Percentiles rank a stretch among this genome's conserved stretches.
phyloP scores from a whole-genome alignment of 2,888 invertebrate genomes.

The Melanophora roralis region DNA sequence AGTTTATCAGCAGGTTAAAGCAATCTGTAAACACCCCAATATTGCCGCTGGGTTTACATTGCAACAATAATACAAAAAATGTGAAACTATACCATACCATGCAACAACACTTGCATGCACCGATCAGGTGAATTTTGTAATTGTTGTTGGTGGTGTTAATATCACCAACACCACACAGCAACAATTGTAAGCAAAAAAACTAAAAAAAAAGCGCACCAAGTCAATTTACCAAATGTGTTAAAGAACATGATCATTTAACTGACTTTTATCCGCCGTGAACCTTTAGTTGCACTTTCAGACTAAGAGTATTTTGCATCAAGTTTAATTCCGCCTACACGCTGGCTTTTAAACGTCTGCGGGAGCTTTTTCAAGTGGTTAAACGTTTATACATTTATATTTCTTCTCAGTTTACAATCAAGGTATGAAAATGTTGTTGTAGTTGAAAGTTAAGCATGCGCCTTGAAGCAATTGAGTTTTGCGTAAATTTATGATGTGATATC shows the following conservation, averaged over 20 bases:
- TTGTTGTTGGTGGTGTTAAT: constrained; percentile 56
- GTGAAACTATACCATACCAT: constrained; percentile 8
- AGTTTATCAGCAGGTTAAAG: constrained; percentile 61
- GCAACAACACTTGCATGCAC: constrained; percentile 28
- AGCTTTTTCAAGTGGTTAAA: constrained; percentile 51
- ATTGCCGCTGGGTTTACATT: constrained; percentile 63
- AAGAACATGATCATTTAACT: constrained; percentile 61
- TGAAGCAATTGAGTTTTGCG: constrained; percentile 64
- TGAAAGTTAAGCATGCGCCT: constrained; percentile 60
- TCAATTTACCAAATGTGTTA: constrained; percentile 60
- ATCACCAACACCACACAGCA: constrained; percentile 52
- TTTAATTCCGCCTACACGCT: constrained; percentile 66
- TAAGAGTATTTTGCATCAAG: background rate
- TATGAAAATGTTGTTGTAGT: constrained; percentile 38
- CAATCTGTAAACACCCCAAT: constrained; percentile 64
- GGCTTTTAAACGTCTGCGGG: constrained; percentile 50
- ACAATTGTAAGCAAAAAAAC: constrained; percentile 13
- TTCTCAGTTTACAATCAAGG: constrained; percentile 5
- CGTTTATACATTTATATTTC: constrained; percentile 37
- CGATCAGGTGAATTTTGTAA: constrained; percentile 55
- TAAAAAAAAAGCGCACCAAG: constrained; percentile 1
- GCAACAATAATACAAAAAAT: constrained; percentile 39
- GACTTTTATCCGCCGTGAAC: constrained; percentile 32
- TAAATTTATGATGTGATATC: constrained; percentile 76
- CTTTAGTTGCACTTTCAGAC: background rate